Evolutionary conservation across 2,797 vertebrate genomes (phyloP).

Genomic region (Brotogeris chrysoptera): DNA sequence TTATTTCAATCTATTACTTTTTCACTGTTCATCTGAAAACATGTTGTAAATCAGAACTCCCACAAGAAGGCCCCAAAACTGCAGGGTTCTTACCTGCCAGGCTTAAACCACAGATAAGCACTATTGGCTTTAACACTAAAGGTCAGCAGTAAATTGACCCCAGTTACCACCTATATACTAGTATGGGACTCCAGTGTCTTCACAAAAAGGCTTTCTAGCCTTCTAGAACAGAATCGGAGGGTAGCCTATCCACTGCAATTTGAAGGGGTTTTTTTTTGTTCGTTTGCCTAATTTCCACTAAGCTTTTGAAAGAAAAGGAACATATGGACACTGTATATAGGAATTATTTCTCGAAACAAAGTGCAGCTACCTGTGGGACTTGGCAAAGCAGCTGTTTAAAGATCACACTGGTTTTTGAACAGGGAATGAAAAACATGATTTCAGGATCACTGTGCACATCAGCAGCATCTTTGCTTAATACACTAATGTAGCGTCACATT

Average conservation of each 20-base stretch:
- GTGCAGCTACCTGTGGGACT: constrained; percentile 38
- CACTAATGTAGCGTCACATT: neutral
- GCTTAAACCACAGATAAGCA: neutral
- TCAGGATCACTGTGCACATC: neutral
- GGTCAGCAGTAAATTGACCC: neutral
- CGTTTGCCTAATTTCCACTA: neutral
- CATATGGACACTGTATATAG: constrained; percentile 14
- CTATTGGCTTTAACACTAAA: neutral
- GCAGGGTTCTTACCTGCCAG: neutral
- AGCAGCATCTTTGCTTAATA: constrained; percentile 11
- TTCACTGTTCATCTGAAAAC: neutral
- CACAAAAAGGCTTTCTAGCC: neutral
- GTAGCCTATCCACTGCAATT: neutral
- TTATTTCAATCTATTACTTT: neutral
- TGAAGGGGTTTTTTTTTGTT: neutral
- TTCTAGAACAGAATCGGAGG: neutral
- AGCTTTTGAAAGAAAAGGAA: neutral
- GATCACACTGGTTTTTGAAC: constrained; percentile 1
- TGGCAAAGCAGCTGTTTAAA: constrained; percentile 51
- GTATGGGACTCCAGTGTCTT: neutral
- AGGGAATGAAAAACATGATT: neutral
- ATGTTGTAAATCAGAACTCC: neutral
- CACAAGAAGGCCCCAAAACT: neutral
- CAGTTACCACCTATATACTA: neutral
- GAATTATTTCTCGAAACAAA: constrained; percentile 17